phyloP scores from a whole-genome alignment of 2,797 vertebrate genomes.

The Vultur gryphus region DNA sequence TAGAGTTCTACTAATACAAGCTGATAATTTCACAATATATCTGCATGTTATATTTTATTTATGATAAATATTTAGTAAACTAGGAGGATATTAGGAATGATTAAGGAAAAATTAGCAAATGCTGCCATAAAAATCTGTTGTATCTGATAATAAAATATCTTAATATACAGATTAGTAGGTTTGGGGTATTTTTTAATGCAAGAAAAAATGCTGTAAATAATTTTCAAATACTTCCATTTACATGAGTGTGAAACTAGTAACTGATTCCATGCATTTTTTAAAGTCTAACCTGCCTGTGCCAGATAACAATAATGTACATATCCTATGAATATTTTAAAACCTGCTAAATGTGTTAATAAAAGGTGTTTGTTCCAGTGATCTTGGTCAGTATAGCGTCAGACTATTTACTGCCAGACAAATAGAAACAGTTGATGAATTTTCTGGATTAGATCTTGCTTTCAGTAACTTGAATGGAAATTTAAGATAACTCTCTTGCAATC shows the following conservation, averaged over 20 bases:
- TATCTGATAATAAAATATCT: background rate
- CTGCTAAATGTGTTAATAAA: constrained; percentile 52
- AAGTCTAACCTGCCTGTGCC: constrained; percentile 1
- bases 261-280: constrained; percentile 45
- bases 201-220: background rate
- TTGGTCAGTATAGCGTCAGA: constrained; percentile 23
- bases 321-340: constrained; percentile 62
- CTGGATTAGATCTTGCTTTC: background rate
- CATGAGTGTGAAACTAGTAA: background rate
- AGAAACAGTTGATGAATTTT: constrained; percentile 10
- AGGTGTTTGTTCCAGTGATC: constrained; percentile 17
- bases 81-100: background rate
- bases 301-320: constrained; percentile 47
- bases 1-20: background rate
- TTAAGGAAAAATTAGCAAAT: background rate
- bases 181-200: background rate
- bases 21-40: background rate
- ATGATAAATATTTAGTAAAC: background rate
- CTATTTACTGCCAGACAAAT: constrained; percentile 6
- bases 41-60: background rate
- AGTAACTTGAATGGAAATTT: background rate
- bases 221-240: constrained; percentile 44
- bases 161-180: background rate
- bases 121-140: background rate
- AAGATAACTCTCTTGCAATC: background rate